Evolutionary conservation across 2,113 vertebrate species (phyloP), one percentile per base, ranked within the genome.

Genomic region (Pica pica): DNA sequence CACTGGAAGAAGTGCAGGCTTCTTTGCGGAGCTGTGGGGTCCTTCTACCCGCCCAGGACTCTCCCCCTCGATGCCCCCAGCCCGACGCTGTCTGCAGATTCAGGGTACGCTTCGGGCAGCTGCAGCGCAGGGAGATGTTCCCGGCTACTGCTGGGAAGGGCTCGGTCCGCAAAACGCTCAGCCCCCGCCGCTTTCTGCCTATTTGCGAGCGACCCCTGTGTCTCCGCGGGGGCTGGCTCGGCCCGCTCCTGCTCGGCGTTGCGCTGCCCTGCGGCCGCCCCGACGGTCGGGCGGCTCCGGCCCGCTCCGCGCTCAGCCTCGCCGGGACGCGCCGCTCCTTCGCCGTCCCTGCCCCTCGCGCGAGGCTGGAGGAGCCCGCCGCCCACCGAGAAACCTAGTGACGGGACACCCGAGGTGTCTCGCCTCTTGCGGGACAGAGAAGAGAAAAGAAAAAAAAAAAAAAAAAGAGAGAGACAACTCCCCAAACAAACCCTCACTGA

Each of bases 211-310:
- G 35, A 10, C 8, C 19, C 17, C 24, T 0, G 56, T 31, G 30
- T 13, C 5, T 1, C 53, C 9, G 11, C 0, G 8, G 30, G 46
- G 28, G 13, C 61, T 5, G 61, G 24, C 39, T 31, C 3, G 5
- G 35, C 5, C 11, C n/a, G 11, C 11, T 16, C 7, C 31, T 10
- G 65, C 75, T 21, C 46, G 18, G 71, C 50, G 10, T 2, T 18
- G 55, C 35, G 22, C 39, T 55, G 60, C 28, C 42, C 44, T 19
- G 13, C 7, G 18, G 22, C 47, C 13, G 33, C 59, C 31, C 50
- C 61, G 60, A 68, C 49, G 16, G 39, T 4, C 16, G 30, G 22
- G 63, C 21, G 7, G n/a, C 61, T 74, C 26, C 18, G 21, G 76
- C 71, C 30, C 21, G 50, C 46, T 35, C 44, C 6, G 56, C n/a